Percentiles rank a stretch among this genome's conserved stretches.
These are phyloP conservation scores for Penaeus chinensis DNA, from an alignment of 1,140 invertebrate genomes.

Conservation along the genomic window DNA sequence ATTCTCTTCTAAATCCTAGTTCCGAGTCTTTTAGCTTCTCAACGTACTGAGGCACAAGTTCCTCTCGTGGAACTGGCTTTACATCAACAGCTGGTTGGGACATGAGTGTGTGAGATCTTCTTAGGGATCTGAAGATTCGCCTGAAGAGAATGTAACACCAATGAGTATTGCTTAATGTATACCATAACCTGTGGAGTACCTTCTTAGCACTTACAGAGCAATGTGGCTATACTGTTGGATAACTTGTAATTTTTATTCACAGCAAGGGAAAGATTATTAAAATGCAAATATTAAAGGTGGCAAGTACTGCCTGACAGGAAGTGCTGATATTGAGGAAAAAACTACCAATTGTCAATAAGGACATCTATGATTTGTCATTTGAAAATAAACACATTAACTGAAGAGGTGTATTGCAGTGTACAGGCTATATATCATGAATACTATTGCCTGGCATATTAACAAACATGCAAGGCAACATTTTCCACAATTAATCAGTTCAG, in stretches of 20 bases:
- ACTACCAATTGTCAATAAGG: neutral
- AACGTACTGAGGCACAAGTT: conserved; percentile 79
- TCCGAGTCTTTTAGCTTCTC: conserved; percentile 87
- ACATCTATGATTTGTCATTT: no score
- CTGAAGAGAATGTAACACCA: conserved; percentile 48
- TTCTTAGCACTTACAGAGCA: neutral
- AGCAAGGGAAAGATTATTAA: neutral
- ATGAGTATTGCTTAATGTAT: neutral
- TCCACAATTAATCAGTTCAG: no score
- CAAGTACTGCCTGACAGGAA: neutral
- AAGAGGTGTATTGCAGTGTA: no score
- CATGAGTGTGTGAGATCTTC: conserved; percentile 76
- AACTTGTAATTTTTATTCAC: neutral
- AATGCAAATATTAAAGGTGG: neutral
- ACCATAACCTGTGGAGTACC: no score
- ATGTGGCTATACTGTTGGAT: neutral
- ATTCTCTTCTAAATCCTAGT: conserved; percentile 89
- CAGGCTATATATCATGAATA: neutral
- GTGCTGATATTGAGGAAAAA: neutral
- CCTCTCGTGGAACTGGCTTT: conserved; percentile 79
- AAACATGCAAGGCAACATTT: no score
- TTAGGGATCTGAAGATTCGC: conserved; percentile 70
- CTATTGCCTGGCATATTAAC: neutral
- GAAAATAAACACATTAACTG: no score
- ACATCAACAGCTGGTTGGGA: conserved; percentile 81